Evolutionary conservation across 2,888 invertebrate genomes (phyloP).

Genomic region (Arge pagana): DNA sequence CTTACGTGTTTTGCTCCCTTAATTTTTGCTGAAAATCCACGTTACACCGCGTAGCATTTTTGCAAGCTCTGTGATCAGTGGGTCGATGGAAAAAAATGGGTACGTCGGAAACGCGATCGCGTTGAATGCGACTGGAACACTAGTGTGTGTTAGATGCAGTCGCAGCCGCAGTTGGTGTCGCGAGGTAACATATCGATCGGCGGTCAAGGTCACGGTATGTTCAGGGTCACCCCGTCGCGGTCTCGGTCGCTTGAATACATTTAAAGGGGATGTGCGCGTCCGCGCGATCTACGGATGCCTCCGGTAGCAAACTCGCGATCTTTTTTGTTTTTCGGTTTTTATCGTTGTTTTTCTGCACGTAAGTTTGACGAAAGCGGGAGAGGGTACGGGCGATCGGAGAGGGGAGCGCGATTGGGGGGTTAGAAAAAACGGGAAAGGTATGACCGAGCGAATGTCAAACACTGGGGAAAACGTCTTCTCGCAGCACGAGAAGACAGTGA

Average conservation of each 20-base stretch:
- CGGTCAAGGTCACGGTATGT: conserved; percentile 7
- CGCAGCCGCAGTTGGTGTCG: not conserved
- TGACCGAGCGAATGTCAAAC: conserved; percentile 11
- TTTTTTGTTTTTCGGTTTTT: not conserved
- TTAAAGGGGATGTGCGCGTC: conserved; percentile 14
- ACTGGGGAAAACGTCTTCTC: conserved; percentile 18
- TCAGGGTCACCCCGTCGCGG: not conserved
- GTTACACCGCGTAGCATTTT: no score
- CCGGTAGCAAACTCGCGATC: not conserved
- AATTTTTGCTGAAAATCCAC: not conserved
- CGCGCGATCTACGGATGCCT: not conserved
- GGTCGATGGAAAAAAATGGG: no score
- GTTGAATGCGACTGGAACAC: no score
- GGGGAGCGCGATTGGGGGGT: no score
- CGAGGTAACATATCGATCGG: conserved; percentile 6
- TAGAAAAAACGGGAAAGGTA: no score
- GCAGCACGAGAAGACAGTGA: conserved; percentile 6
- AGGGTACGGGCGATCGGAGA: no score
- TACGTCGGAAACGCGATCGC: no score
- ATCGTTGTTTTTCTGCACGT: not conserved
- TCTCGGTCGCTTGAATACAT: not conserved
- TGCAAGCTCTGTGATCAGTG: no score
- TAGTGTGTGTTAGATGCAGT: no score
- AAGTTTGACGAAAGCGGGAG: not conserved
- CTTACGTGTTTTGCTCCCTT: no score